Base-by-base conservation (phyloP, 2,113 vertebrate species). In the Perca fluviatilis region DNA sequence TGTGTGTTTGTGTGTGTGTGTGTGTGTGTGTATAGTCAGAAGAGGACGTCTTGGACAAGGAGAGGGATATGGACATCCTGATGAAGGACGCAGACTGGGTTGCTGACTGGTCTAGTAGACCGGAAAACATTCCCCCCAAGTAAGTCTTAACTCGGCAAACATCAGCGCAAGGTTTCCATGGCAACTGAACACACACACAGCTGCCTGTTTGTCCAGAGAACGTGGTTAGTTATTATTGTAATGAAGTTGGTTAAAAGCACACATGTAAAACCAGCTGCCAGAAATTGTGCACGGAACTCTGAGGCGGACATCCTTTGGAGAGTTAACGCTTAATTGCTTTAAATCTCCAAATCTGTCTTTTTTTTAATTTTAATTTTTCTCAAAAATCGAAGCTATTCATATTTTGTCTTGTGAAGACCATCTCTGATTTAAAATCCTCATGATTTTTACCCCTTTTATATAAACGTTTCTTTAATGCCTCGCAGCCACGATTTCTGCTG, bases 61-160 rank as follows among this genome's bases (percentile, higher is more conserved):
- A 99, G 85, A 96, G 95, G 60, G 98, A 99, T 79, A 96, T 96
- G 85, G 98, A 99, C 88, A 95, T 96, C 83, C 93, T 98, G 74
- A 95, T 96, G 95, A 98, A 98, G 92, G 98, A 97, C 75, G 94
- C 96, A 81, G 98, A 97, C 70, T 98, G 98, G 97, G 97, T 99
- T 69, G 97, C 97, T 16, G 97, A 99, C 92, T 99, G 98, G 98
- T 99, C 98, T 25, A 99, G 97, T 95, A 96, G 98, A 85, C 98
- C 98, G 16, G 97, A 99, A 94, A 99, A 99, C 92, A 93, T 98
- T 92, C 98, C 98, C 72, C 98, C 98, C 25, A 99, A 99, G 98
- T 99, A 92, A 97, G 92, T 84, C 43, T 81, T 60, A 19, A 8
- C 54, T 80, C 51, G 0, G 74, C 50, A 77, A 91, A 89, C 88